These are phyloP conservation scores for Setophaga petechia DNA, from an alignment of 2,113 vertebrate genomes.

Conservation along the genomic window DNA sequence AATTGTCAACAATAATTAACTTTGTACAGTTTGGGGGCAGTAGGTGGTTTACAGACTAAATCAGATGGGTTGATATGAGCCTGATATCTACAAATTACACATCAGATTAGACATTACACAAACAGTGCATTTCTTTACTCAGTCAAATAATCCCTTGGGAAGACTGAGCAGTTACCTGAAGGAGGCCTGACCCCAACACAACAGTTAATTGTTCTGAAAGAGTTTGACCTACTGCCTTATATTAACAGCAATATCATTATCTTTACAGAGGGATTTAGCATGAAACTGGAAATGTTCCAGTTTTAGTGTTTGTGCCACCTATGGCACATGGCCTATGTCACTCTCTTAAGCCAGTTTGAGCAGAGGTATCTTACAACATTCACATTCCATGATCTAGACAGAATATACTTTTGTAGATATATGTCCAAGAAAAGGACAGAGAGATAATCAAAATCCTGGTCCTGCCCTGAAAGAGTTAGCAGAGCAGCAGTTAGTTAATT, in stretches of 20 bases:
- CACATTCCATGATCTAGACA: not conserved
- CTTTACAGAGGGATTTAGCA: not conserved
- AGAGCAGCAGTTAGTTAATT: not conserved
- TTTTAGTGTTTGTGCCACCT: not conserved
- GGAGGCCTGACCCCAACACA: not conserved
- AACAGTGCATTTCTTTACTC: not conserved
- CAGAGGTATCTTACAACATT: not conserved
- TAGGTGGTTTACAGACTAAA: not conserved
- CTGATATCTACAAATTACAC: not conserved
- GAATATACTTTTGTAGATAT: not conserved
- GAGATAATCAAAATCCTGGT: not conserved
- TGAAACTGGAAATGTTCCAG: not conserved
- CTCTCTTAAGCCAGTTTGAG: not conserved
- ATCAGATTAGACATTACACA: not conserved
- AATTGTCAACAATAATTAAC: conserved; percentile 4
- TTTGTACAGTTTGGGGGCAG: not conserved
- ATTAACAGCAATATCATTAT: not conserved
- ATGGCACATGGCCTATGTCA: not conserved
- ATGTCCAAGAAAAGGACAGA: not conserved
- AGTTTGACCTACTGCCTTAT: not conserved
- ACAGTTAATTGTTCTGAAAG: not conserved
- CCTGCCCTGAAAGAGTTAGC: not conserved
- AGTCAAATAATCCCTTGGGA: not conserved
- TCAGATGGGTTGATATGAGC: not conserved
- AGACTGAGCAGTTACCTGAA: not conserved